Evolutionary conservation across 2,888 invertebrate genomes (phyloP).

Genomic region (Xylocampa areola): DNA sequence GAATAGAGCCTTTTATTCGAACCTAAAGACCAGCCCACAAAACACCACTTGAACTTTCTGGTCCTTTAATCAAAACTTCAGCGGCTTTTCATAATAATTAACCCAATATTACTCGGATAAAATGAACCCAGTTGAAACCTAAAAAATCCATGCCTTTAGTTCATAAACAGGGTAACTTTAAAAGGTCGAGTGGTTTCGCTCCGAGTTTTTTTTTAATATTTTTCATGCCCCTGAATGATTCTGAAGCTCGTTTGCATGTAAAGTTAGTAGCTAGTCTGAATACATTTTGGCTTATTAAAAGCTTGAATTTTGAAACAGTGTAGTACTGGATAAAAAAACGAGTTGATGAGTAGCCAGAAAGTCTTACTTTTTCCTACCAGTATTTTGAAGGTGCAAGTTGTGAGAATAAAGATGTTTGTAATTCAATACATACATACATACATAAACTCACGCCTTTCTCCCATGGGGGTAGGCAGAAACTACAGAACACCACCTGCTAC

Average conservation of each 20-base stretch:
- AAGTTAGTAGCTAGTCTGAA: slow-evolving; percentile 22
- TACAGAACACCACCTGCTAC: too few relatives aligned
- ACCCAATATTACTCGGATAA: slow-evolving; percentile 31
- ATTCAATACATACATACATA: too few relatives aligned
- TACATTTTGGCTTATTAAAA: slow-evolving; percentile 34
- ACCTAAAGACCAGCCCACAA: slow-evolving; percentile 18
- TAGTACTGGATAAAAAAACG: too few relatives aligned
- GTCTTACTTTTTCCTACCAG: too few relatives aligned
- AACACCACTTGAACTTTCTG: slow-evolving; percentile 18
- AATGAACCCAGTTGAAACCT: slow-evolving; percentile 48
- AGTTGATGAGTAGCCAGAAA: too few relatives aligned
- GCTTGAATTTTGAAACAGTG: slow-evolving; percentile 7
- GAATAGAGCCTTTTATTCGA: neutral
- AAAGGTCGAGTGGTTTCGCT: slow-evolving; percentile 41
- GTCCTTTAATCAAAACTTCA: slow-evolving; percentile 49
- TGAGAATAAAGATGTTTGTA: too few relatives aligned
- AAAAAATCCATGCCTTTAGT: slow-evolving; percentile 45
- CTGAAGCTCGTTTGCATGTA: slow-evolving; percentile 8
- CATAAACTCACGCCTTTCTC: too few relatives aligned
- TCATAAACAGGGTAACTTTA: slow-evolving; percentile 48
- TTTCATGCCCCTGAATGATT: slow-evolving; percentile 31
- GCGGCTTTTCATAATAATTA: slow-evolving; percentile 49
- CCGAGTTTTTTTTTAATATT: slow-evolving; percentile 27
- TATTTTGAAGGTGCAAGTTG: too few relatives aligned
- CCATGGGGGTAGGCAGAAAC: too few relatives aligned